phyloP scores from a whole-genome alignment of 2,888 invertebrate species.

The Diarsia rubi region DNA sequence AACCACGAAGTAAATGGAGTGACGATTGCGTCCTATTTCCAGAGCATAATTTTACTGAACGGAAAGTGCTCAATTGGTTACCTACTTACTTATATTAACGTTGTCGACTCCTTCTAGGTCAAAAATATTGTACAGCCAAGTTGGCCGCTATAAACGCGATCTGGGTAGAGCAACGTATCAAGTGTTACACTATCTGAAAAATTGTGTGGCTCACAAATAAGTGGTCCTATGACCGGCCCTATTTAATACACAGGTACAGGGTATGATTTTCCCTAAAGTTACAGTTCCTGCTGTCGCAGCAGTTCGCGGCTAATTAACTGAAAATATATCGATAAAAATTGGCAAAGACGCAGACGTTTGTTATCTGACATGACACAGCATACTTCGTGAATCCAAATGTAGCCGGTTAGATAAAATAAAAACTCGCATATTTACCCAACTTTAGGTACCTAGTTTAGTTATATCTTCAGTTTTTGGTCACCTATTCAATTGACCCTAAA shows the following conservation, averaged over 20 bases:
- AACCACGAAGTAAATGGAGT: not conserved
- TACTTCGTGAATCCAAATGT: constrained; percentile 12
- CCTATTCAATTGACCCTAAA: constrained; percentile 29
- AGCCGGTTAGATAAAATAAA: constrained; percentile 18
- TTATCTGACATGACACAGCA: constrained; percentile 30
- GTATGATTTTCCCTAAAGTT: not conserved
- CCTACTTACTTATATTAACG: not conserved
- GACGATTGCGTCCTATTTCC: not conserved
- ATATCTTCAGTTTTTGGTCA: not conserved
- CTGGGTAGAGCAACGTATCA: not conserved
- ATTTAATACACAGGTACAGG: too few relatives aligned
- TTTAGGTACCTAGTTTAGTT: constrained; percentile 3
- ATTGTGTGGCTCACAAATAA: too few relatives aligned
- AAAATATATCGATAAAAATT: constrained; percentile 3
- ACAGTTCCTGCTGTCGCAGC: not conserved
- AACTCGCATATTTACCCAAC: constrained; percentile 28
- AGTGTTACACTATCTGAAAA: not conserved
- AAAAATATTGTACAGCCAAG: not conserved
- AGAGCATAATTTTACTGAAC: constrained; percentile 12
- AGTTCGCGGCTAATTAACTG: too few relatives aligned
- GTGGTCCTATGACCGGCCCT: too few relatives aligned
- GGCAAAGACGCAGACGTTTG: not conserved
- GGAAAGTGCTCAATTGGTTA: constrained; percentile 15
- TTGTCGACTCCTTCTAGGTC: not conserved
- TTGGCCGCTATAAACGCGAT: not conserved